Percentiles rank a stretch among this genome's conserved stretches.
Evolutionary conservation across 2,888 invertebrate species (phyloP).

Genomic region (Eugnorisma glareosa): DNA sequence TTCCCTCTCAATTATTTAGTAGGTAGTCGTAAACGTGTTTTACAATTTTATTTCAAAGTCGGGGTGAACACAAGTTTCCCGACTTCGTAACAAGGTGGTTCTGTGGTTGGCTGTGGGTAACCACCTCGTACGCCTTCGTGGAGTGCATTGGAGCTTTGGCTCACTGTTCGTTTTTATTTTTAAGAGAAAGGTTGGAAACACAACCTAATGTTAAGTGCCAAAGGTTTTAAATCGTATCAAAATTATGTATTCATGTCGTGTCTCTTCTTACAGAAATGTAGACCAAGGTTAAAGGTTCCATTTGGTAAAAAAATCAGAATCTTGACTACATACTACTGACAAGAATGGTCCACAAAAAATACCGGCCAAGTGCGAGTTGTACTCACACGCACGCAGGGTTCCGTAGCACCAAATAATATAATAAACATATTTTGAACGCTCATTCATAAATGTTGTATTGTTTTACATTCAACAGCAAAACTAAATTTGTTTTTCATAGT

Average conservation of each 20-base stretch:
- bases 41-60: slow-evolving; percentile 41
- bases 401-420: no score
- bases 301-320: no score
- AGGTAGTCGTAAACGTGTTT: slow-evolving; percentile 18
- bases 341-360: not conserved
- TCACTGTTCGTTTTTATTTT: not conserved
- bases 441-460: no score
- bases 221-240: not conserved
- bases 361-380: no score
- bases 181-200: not conserved
- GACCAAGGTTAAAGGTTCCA: not conserved
- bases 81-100: slow-evolving; percentile 15
- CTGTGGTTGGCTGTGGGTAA: not conserved
- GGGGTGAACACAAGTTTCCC: slow-evolving; percentile 13
- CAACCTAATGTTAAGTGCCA: not conserved
- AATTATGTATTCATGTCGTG: not conserved
- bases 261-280: not conserved
- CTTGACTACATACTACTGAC: not conserved
- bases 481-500: no score
- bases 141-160: not conserved
- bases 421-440: no score
- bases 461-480: no score
- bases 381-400: no score
- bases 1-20: slow-evolving; percentile 33
- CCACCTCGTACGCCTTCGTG: not conserved